A percentile compares a stretch with the other conserved stretches of the same genome.
These are phyloP conservation scores for Drosophila mimetica DNA, from an alignment of 2,888 invertebrate genomes.

Conservation along the genomic window DNA sequence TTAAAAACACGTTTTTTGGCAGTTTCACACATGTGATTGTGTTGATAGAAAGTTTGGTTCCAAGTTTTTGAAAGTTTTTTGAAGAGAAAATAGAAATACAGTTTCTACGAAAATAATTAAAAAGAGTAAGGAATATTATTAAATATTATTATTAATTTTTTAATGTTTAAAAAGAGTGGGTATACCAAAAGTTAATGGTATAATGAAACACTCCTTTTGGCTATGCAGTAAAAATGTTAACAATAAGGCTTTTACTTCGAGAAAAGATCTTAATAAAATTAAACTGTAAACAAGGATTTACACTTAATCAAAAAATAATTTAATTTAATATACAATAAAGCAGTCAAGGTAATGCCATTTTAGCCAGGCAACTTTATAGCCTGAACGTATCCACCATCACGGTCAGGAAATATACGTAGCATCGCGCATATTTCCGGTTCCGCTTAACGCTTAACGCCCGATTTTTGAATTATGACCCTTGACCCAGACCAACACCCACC, in stretches of 20 bases:
- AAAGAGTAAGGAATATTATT: no score
- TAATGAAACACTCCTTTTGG: no score
- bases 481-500: conserved; percentile 87
- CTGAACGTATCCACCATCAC: not conserved
- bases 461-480: conserved; percentile 64
- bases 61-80: not conserved
- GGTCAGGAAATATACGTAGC: conserved; percentile 51
- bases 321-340: not conserved
- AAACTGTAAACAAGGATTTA: no score
- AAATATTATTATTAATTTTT: no score
- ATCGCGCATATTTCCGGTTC: conserved; percentile 60
- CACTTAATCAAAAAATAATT: no score
- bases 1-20: conserved; percentile 1
- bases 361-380: not conserved
- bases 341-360: not conserved
- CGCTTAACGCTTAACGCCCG: conserved; percentile 48
- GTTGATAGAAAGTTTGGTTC: not conserved
- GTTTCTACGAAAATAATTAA: no score
- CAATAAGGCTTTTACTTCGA: no score
- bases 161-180: no score
- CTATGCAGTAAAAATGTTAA: no score
- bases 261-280: no score
- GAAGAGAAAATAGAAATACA: not conserved
- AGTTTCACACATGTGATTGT: not conserved
- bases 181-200: no score